Evolutionary conservation across 2,113 vertebrate species (phyloP).

Genomic region (Machaerirhynchus nigripectus): DNA sequence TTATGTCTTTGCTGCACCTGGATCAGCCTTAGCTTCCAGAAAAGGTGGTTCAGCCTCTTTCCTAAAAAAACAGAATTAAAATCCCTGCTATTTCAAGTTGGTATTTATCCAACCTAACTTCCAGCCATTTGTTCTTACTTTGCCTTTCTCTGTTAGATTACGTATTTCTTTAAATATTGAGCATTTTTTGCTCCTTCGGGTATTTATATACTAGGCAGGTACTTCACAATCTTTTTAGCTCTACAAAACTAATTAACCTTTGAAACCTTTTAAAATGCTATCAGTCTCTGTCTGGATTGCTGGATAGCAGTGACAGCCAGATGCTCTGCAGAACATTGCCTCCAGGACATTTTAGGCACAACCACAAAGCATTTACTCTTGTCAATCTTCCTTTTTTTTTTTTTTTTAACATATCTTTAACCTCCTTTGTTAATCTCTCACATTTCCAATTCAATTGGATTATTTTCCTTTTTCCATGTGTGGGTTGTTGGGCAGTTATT

Average conservation of each 20-base stretch:
- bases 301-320: neutral
- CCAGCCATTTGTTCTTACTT: neutral
- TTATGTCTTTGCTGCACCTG: neutral
- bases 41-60: neutral
- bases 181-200: neutral
- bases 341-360: neutral
- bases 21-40: neutral
- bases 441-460: neutral
- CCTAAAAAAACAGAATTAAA: neutral
- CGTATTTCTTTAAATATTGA: neutral
- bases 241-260: slow-evolving; percentile 37
- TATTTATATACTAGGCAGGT: neutral
- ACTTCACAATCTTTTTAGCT: neutral
- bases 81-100: neutral
- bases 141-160: neutral
- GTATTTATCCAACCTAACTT: neutral
- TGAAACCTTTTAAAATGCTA: neutral
- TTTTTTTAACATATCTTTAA: neutral
- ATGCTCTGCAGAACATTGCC: neutral
- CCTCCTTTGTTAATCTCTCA: neutral
- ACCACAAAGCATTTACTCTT: neutral
- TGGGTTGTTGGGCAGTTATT: neutral
- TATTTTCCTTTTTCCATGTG: neutral
- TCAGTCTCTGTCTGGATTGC: neutral
- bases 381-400: neutral